phyloP scores from a whole-genome alignment of 2,797 vertebrate species.

The Huso huso region DNA sequence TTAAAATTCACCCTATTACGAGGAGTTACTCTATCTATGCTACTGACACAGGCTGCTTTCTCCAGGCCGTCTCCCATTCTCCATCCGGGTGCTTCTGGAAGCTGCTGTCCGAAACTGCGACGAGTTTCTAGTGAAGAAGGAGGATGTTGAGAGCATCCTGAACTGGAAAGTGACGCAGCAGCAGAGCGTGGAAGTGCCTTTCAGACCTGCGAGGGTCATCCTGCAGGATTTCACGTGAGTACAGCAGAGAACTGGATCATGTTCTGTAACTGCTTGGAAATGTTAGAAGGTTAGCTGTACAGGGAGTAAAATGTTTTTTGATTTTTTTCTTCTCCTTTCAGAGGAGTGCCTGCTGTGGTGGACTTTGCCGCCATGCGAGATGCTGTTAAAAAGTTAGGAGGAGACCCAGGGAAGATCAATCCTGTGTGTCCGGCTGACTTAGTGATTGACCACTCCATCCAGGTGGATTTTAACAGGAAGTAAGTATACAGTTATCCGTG shows the following conservation, averaged over 20 bases:
- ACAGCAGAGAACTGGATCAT: not conserved
- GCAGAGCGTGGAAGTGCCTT: slow-evolving; percentile 84
- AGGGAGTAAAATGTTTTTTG: not conserved
- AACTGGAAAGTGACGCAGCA: slow-evolving; percentile 81
- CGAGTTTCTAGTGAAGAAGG: slow-evolving; percentile 80
- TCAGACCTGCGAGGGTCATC: slow-evolving; percentile 89
- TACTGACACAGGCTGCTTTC: not conserved
- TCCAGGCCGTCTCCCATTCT: slow-evolving; percentile 79
- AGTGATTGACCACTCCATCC: slow-evolving; percentile 95
- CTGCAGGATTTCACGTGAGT: slow-evolving; percentile 95
- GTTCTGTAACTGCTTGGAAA: not conserved
- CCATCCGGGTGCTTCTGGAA: slow-evolving; percentile 86
- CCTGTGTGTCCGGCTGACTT: slow-evolving; percentile 90
- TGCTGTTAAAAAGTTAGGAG: slow-evolving; percentile 79
- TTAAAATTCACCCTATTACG: too few relatives aligned
- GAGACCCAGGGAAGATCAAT: slow-evolving; percentile 90
- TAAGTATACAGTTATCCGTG: slow-evolving; percentile 41
- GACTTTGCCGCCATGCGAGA: slow-evolving; percentile 98
- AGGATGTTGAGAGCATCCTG: slow-evolving; percentile 86
- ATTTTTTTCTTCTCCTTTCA: slow-evolving; percentile 33
- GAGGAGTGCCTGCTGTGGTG: slow-evolving; percentile 91
- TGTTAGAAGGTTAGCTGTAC: not conserved
- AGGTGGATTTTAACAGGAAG: slow-evolving; percentile 94
- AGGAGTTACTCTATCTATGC: too few relatives aligned
- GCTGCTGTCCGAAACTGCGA: slow-evolving; percentile 89